These are phyloP conservation scores for Eilema caniola DNA, from an alignment of 2,888 invertebrate species.

Conservation along the genomic window DNA sequence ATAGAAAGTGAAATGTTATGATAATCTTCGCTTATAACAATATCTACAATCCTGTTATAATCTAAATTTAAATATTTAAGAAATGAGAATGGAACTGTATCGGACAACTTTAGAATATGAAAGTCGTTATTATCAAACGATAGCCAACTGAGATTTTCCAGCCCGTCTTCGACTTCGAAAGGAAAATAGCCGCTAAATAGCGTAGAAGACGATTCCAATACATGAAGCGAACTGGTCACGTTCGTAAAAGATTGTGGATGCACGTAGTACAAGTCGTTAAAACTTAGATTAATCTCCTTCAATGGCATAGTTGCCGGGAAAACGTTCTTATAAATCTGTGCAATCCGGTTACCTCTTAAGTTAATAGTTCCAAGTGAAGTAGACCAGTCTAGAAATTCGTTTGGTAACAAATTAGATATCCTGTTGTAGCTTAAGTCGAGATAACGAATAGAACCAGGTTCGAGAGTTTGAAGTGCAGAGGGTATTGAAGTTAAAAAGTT, in stretches of 20 bases:
- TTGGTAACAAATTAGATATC: constrained; percentile 91
- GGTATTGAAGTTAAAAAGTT: constrained; percentile 93
- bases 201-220: constrained; percentile 95
- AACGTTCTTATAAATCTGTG: constrained; percentile 90
- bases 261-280: constrained; percentile 95
- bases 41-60: constrained; percentile 92
- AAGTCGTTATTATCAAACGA: constrained; percentile 96
- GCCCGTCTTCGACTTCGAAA: constrained; percentile 91
- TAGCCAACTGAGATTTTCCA: constrained; percentile 92
- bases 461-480: constrained; percentile 90
- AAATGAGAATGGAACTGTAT: constrained; percentile 89
- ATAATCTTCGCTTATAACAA: constrained; percentile 90
- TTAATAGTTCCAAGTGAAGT: constrained; percentile 92
- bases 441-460: constrained; percentile 91
- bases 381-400: constrained; percentile 93
- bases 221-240: constrained; percentile 91
- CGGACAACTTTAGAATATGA: constrained; percentile 90
- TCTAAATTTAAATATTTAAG: constrained; percentile 94
- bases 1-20: constrained; percentile 90
- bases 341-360: constrained; percentile 94
- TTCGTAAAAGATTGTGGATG: constrained; percentile 93
- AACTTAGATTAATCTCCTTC: constrained; percentile 95
- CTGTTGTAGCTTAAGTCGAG: constrained; percentile 96
- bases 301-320: constrained; percentile 92
- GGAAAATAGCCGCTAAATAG: constrained; percentile 93